These are phyloP conservation scores for Heliconius hortense DNA, from an alignment of 2,888 invertebrate species.

Conservation along the genomic window DNA sequence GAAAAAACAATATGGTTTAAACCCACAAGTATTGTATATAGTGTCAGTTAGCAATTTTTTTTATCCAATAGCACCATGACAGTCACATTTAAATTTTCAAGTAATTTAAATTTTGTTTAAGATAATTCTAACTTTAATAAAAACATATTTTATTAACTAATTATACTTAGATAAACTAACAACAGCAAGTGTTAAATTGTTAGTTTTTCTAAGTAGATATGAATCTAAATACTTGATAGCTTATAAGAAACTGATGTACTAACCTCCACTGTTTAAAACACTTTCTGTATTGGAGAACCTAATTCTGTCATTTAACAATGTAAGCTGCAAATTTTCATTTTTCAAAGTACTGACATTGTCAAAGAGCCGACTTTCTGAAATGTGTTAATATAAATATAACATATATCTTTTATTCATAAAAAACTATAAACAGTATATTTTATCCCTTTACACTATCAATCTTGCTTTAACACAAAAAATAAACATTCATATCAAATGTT, in stretches of 20 bases:
- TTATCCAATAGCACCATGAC: too few species aligned
- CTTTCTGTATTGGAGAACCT: slow-evolving; percentile 81
- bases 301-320: slow-evolving; percentile 92
- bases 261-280: slow-evolving; percentile 61
- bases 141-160: neutral
- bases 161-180: neutral
- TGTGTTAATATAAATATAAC: neutral
- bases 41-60: too few species aligned
- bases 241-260: slow-evolving; percentile 36
- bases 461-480: slow-evolving; percentile 26
- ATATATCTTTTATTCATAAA: neutral
- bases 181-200: too few species aligned
- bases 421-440: neutral
- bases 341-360: slow-evolving; percentile 91
- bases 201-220: too few species aligned
- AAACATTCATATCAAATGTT: slow-evolving; percentile 33
- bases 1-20: too few species aligned
- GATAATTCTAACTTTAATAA: neutral
- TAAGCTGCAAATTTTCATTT: slow-evolving; percentile 91
- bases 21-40: too few species aligned
- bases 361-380: slow-evolving; percentile 92
- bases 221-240: neutral
- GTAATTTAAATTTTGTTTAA: neutral
- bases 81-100: neutral
- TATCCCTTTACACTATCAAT: neutral